Evolutionary conservation across 2,113 vertebrate species (phyloP), one percentile per base, ranked within the genome.

Genomic region (Chionis minor): DNA sequence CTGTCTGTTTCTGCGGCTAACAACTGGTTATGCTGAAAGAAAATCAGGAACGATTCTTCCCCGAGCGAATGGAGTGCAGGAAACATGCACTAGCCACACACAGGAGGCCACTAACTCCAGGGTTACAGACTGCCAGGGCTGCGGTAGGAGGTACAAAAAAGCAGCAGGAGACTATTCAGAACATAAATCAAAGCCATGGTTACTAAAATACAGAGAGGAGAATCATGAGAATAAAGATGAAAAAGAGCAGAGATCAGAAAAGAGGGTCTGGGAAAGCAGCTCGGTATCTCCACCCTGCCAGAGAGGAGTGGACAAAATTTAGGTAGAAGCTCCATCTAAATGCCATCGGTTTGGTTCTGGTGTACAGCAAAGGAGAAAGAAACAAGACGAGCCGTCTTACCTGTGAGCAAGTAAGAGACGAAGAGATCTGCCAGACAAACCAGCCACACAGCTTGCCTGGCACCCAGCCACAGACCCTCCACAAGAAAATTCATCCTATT

Each of bases 51-150:
- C 23, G 44, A 42, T 62, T 65, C 73, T 78, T 58, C 69, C 81
- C 42, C 40, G 7, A 27, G 56, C 0, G 2, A 38, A 55, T 0
- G 0, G 51, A 59, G 52, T 4, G 20, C 40, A 79, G 73, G 33
- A 55, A 74, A 32, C 15, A 23, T 0, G 4, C 55, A 28, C 9
- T 2, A 42, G 69, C 38, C 65, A 24, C 44, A 21, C 7, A 49
- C 20, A 30, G 47, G 65, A 95, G 38, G 26, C 49, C 58, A n/a
- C 73, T 44, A 74, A 14, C 30, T 80, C 63, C 0, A 0, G 32
- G 8, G 20, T 0, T 35, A 16, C 22, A 2, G 69, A 15, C 63
- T 30, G 38, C 24, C 13, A 24, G 56, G 30, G 33, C 24, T 33
- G 8, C 0, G 4, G 49, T 5, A 62, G 51, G 72, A 94, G 42